Percentiles rank a stretch among this genome's conserved stretches.
phyloP scores from a whole-genome alignment of 2,888 invertebrate species.

The Petrolisthes cinctipes region DNA sequence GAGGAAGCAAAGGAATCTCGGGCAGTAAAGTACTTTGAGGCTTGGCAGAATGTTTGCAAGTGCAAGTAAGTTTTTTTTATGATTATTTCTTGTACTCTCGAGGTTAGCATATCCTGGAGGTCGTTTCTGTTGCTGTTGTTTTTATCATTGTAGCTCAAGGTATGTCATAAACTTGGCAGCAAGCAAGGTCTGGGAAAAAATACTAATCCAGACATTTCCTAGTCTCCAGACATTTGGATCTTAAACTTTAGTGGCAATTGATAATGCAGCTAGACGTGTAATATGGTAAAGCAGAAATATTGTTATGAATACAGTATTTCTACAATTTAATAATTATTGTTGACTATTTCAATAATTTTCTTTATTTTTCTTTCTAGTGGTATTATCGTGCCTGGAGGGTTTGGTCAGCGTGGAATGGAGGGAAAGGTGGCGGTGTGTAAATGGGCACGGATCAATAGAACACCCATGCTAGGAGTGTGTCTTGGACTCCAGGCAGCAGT shows the following conservation, averaged over 20 bases:
- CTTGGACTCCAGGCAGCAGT: slow-evolving; percentile 97
- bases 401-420: slow-evolving; percentile 94
- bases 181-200: no score
- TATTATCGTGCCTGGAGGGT: slow-evolving; percentile 96
- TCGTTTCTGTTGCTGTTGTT: no score
- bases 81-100: no score
- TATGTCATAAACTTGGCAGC: no score
- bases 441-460: slow-evolving; percentile 91
- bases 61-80: slow-evolving; percentile 66
- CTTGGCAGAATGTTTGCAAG: slow-evolving; percentile 91
- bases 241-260: no score
- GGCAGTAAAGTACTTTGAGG: slow-evolving; percentile 89
- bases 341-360: slow-evolving; percentile 17
- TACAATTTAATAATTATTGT: slow-evolving; percentile 62
- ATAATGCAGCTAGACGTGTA: background rate
- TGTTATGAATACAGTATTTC: background rate
- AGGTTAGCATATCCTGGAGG: no score
- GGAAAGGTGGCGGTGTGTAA: slow-evolving; percentile 94
- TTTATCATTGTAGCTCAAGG: no score
- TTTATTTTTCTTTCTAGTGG: slow-evolving; percentile 73
- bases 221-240: no score
- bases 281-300: background rate
- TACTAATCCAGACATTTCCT: no score
- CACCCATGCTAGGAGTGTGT: slow-evolving; percentile 95
- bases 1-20: slow-evolving; percentile 78